Base-by-base conservation (phyloP, 2,113 vertebrate species). In the Colinus virginianus region DNA sequence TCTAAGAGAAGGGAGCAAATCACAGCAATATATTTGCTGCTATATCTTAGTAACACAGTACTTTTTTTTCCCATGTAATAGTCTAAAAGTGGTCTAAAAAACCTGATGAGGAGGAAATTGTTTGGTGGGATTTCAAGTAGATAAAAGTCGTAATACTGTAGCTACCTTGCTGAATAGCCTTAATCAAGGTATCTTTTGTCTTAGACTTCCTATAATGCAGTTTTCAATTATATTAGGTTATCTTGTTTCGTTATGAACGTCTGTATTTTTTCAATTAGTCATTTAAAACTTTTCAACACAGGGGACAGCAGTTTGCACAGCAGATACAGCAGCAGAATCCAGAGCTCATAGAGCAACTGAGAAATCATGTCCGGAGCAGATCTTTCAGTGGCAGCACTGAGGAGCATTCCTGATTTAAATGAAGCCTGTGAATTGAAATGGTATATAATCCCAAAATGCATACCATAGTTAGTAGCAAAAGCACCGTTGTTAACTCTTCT, bases 241-340 rank as follows among this genome's bases (percentile, higher is more conserved):
- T 76, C 8, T 25, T 68, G 7, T 46, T 82, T 76, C 72, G 36
- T 78, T 63, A 25, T 1, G 51, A 86, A 67, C 23, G 18, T 28
- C 2, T 15, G 51, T 30, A 32, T 46, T 70, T 71, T 90, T 90
- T 80, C 21, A 67, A 43, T 68, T 84, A 25, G 13, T 70, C 19
- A 59, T 80, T 71, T 88, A 63, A 90, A 91, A 93, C 40, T 95
- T 34, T 97, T 96, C 81, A 75, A 90, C 59, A 56, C 97, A 99
- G 99, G 79, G 99, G 99, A 34, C 99, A 99, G 94, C 99, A 99
- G 97, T 99, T 99, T 93, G 99, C 99, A 56, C 99, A 99, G 95
- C 99, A 99, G 98, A 99, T 99, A 95, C 99, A 99, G 97, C 99
- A 99, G 93, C 99, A 99, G 98, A 99, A 99, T 95, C 99, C 99